These are phyloP conservation scores for Ptyas mucosa DNA, from an alignment of 2,113 vertebrate species.

Conservation along the genomic window DNA sequence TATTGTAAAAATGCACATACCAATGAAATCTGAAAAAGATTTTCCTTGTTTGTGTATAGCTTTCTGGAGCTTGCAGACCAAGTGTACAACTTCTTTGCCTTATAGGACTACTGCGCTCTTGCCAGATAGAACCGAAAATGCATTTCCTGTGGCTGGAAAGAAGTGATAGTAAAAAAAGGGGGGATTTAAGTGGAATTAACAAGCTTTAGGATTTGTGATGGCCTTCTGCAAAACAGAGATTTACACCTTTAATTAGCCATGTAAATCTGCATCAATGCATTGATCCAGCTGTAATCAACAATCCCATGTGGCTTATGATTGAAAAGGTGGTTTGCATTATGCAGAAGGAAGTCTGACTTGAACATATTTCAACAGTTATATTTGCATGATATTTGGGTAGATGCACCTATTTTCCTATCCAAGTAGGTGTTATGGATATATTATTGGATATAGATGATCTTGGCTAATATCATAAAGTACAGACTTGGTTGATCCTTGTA, in stretches of 20 bases:
- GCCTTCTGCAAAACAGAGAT: background rate
- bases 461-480: background rate
- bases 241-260: background rate
- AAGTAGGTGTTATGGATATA: background rate
- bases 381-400: background rate
- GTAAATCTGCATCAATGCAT: constrained; percentile 32
- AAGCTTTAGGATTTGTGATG: background rate
- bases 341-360: background rate
- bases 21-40: background rate
- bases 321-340: constrained; percentile 24
- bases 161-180: constrained; percentile 10
- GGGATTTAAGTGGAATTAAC: constrained; percentile 22
- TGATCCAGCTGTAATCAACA: constrained; percentile 33
- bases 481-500: background rate
- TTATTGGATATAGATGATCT: background rate
- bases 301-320: constrained; percentile 1
- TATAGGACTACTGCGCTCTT: background rate
- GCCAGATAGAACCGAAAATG: constrained; percentile 5
- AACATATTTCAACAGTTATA: constrained; percentile 1
- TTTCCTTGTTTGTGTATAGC: background rate
- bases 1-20: background rate
- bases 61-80: background rate
- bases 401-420: too few relatives aligned
- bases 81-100: background rate
- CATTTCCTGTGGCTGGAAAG: constrained; percentile 13